Evolutionary conservation across 2,113 vertebrate species (phyloP), one percentile per base, ranked within the genome.

Genomic region (Bubo bubo): DNA sequence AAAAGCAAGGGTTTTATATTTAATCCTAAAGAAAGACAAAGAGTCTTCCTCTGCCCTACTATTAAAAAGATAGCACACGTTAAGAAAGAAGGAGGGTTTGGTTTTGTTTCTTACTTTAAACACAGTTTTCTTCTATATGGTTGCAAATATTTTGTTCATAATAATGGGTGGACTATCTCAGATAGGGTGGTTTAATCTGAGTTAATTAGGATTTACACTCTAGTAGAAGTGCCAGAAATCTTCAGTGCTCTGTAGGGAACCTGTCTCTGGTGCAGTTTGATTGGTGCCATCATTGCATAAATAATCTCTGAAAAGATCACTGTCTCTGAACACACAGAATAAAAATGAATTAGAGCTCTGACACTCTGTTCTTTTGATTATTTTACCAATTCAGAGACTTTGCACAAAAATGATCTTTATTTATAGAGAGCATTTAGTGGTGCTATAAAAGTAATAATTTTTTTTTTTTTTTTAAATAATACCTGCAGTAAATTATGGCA

Each of bases 271-370:
- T 90, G 84, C 79, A 80, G 80, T 67, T 92, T 94, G 95, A 90
- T 94, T 88, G 89, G 76, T 93, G 86, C 85, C 76, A 88, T 95
- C 94, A 79, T 95, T 94, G 91, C 74, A 89, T 92, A 96, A 97
- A 97, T 97, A 96, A 96, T 93, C 82, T 92, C 70, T 56, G 86
- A 52, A 94, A 85, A 88, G 72, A 86, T 89, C 5, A 2, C 86
- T 93, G 60, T 55, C 82, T 72, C 93, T 53, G 81, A 98, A 96
- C 62, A 86, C 49, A 94, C 20, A 34, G 95, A 95, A 81, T 75
- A 84, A 95, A 92, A 88, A 76, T 90, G 87, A 94, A 96, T 49
- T 94, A 89, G 92, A 92, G 88, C 85, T 76, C 83, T 70, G 88
- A 76, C 79, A 73, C 59, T 64, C 76, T 95, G 49, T 72, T 93